Base-by-base conservation (phyloP, 2,888 invertebrate genomes). In the Pseudococcus viburni region DNA sequence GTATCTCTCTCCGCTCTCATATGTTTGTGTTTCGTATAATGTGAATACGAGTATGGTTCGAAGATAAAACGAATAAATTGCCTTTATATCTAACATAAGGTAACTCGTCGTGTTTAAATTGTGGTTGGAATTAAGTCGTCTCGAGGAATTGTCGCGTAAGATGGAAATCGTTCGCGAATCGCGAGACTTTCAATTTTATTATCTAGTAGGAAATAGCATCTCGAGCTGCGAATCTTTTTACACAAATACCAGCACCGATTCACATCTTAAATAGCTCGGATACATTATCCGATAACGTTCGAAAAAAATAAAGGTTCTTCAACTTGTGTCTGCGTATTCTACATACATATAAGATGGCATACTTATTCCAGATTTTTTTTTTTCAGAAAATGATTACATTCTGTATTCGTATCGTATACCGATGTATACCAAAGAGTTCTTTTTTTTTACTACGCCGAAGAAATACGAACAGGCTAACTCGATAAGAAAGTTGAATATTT, bases 51-150 rank as follows among this genome's bases (percentile, higher is more conserved):
- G 26, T 33, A 33, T 80, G 39, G 80, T 80, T 80, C 33, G 42
- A 80, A 80, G 80, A 80, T 80, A 80, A 80, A 80, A 80, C 80
- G 80, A 80, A 80, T 80, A 80, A 80, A 80, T 80, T 80, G 80
- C 80, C 42, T 42, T 80, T 46, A 42, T 80, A 80, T 80, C 80
- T 39, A 80, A 42, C 42, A 42, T 80, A 80, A 80, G 80, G 80
- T 80, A 80, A 42, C 80, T 39, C 80, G 73, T 26, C 73, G 80
- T 80, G 42, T 80, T 80, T 80, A 80, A 80, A 80, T 80, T 80
- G 80, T 46, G 80, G 80, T 42, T 46, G 80, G 46, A 46, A 80
- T 42, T 80, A 80, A 80, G 80, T 80, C 42, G 39, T 42, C 26
- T 33, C 0, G 80, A 80, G 42, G 42, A 80, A 80, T 46, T 80